These are phyloP conservation scores for Drosophila pruinosa DNA, from an alignment of 1,140 invertebrate species.

Conservation along the genomic window DNA sequence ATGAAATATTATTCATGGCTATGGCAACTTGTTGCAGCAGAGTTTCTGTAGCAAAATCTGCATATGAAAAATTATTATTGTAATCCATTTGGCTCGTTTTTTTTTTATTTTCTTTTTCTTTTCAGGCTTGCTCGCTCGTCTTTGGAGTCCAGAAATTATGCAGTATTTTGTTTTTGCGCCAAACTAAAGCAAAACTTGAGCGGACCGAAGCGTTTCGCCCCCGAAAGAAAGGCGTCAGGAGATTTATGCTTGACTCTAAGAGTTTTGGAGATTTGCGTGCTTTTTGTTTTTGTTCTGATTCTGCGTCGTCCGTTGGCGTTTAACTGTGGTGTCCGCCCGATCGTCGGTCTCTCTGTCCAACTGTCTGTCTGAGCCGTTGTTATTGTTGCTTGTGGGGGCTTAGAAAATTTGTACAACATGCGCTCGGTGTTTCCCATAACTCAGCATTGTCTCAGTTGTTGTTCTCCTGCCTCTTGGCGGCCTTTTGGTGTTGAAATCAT, in stretches of 20 bases:
- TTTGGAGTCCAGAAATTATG: slow-evolving; percentile 64
- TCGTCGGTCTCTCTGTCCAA: slow-evolving; percentile 1
- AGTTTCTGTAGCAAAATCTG: slow-evolving; percentile 67
- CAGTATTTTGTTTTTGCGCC: slow-evolving; percentile 69
- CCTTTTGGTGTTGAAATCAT: slow-evolving; percentile 80
- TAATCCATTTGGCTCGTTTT: slow-evolving; percentile 76
- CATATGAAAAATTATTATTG: slow-evolving; percentile 82
- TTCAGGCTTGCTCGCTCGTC: neutral
- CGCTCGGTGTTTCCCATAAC: slow-evolving; percentile 75
- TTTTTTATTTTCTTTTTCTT: neutral
- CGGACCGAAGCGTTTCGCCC: slow-evolving; percentile 32
- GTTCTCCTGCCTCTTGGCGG: slow-evolving; percentile 48
- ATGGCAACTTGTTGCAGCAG: slow-evolving; percentile 70
- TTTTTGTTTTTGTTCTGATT: slow-evolving; percentile 45
- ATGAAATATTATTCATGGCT: slow-evolving; percentile 81
- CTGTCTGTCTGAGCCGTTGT: slow-evolving; percentile 17
- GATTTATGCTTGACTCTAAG: slow-evolving; percentile 65
- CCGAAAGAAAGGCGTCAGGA: slow-evolving; percentile 74
- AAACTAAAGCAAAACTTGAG: slow-evolving; percentile 7
- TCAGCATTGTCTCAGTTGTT: slow-evolving; percentile 49
- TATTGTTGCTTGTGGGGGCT: slow-evolving; percentile 48
- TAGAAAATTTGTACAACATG: slow-evolving; percentile 73
- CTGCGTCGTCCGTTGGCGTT: slow-evolving; percentile 53
- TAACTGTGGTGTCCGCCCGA: slow-evolving; percentile 6
- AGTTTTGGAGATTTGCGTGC: slow-evolving; percentile 61